Evolutionary conservation across 2,113 vertebrate genomes (phyloP).

Genomic region (Illadopsis cleaveri): DNA sequence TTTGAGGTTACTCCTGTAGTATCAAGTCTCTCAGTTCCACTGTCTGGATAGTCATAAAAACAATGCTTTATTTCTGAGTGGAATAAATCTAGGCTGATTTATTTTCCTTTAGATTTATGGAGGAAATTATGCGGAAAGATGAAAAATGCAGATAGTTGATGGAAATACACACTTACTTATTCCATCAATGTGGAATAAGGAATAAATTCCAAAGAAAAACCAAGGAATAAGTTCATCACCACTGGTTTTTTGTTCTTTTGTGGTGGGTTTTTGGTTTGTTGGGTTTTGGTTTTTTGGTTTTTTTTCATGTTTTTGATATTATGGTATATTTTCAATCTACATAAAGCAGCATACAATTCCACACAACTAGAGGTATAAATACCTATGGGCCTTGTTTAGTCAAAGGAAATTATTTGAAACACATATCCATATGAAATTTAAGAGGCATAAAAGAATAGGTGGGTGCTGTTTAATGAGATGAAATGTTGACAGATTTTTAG

Average conservation of each 20-base stretch:
- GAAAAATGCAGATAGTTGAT: neutral
- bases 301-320: neutral
- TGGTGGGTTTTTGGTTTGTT: neutral
- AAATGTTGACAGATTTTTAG: neutral
- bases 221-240: neutral
- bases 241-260: neutral
- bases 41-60: neutral
- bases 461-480: neutral
- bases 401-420: neutral
- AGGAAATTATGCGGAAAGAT: neutral
- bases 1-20: neutral
- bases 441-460: neutral
- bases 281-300: neutral
- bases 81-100: neutral
- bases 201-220: too few species aligned
- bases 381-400: neutral
- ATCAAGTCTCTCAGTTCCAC: neutral
- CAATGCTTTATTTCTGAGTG: neutral
- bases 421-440: neutral
- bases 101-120: neutral
- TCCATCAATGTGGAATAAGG: neutral
- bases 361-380: neutral
- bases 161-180: neutral
- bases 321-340: neutral
- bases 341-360: neutral